Percentiles rank a stretch among this genome's conserved stretches.
These are phyloP conservation scores for Physocephala rufipes DNA, from an alignment of 2,888 invertebrate species.

Conservation along the genomic window DNA sequence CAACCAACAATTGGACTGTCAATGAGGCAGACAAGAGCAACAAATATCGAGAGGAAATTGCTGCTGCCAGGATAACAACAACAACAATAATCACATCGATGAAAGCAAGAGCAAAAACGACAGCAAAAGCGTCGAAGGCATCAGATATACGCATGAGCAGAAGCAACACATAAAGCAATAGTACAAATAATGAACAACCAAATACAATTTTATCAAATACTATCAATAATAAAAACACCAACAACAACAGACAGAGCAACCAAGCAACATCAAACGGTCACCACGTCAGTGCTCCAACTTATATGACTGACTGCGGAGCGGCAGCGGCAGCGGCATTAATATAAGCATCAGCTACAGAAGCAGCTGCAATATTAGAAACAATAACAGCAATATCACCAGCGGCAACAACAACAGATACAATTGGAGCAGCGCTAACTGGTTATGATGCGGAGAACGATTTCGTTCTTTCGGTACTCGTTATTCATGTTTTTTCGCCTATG, in stretches of 20 bases:
- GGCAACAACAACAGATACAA: constrained; percentile 4
- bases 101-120: too few relatives aligned
- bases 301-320: neutral
- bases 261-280: neutral
- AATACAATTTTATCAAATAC: too few relatives aligned
- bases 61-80: neutral
- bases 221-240: neutral
- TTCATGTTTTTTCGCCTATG: too few relatives aligned
- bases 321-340: neutral
- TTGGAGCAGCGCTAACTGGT: constrained; percentile 2
- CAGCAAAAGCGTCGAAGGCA: neutral
- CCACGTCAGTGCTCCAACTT: too few relatives aligned
- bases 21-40: too few relatives aligned
- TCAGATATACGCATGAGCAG: too few relatives aligned
- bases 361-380: neutral
- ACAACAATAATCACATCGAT: neutral
- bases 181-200: neutral
- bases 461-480: neutral
- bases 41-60: too few relatives aligned
- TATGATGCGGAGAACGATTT: too few relatives aligned
- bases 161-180: neutral
- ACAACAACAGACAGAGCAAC: neutral
- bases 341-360: neutral
- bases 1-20: constrained; percentile 23
- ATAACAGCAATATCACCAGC: neutral